Base-by-base conservation (phyloP, 2,888 invertebrate genomes). In the Leptothorax acervorum region DNA sequence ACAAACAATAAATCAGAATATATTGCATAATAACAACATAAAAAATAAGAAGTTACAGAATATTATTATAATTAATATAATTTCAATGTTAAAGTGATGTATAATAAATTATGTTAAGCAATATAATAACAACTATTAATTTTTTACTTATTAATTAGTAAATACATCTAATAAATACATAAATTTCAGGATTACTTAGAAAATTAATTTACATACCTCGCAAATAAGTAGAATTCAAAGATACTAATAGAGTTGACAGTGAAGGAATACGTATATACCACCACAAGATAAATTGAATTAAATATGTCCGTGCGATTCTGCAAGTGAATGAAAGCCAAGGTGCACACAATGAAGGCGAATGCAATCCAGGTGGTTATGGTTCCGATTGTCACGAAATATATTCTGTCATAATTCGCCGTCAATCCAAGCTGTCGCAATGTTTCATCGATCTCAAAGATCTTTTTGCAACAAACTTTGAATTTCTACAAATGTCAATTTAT, bases 371-470 rank as follows among this genome's bases (percentile, higher is more conserved):
- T 2, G 0, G 39, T 4, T 6, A 74, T 18, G 0, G 31, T 11
- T 18, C 51, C 57, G 3, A 79, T 45, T 15, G 42, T 66, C 1
- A 23, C 5, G 8, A 66, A 31, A 60, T 71, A 87, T 5, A 85
- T 12, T 3, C 9, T n/a, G 0, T 39, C 45, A 51, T 87, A 84
- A 12, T 86, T 48, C 1, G 85, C 12, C 3, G 65, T 4, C 0
- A 45, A 53, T 18, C 87, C 88, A 4, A 91, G 35, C 45, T 82
- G 62, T 23, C 62, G 35, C 8, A 91, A 82, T 0, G 71, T 86
- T 5, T 85, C 70, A 12, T 88, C 88, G 8, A 88, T 18, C 1
- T 70, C 15, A 2, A 9, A 28, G 2, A 86, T 66, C 4, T 12
- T 45, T 4, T 42, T 53, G 3, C 9, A 51, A 11, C 83, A 39